phyloP scores from a whole-genome alignment of 1,140 invertebrate species.

The Zaprionus ornatus region DNA sequence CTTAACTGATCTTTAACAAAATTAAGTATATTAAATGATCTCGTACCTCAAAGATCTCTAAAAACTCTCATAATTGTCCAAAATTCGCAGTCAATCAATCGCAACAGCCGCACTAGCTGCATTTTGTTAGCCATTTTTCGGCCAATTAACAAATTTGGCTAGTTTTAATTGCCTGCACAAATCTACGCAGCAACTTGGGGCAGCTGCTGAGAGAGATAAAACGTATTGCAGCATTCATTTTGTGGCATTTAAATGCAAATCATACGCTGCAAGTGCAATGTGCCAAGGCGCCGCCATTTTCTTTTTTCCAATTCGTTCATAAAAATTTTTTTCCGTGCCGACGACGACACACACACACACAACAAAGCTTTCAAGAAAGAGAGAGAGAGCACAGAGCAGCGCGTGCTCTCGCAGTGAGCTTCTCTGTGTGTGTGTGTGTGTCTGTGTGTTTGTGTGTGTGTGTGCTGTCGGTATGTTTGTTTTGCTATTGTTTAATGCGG shows the following conservation, averaged over 20 bases:
- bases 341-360: constrained; percentile 28
- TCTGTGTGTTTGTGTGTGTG: constrained; percentile 15
- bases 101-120: neutral
- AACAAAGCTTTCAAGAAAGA: constrained; percentile 41
- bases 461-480: constrained; percentile 41
- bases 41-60: neutral
- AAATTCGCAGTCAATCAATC: neutral
- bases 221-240: constrained; percentile 18
- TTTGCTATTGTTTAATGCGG: constrained; percentile 66
- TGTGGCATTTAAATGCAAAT: constrained; percentile 38
- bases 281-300: constrained; percentile 63
- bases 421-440: constrained; percentile 2
- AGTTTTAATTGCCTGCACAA: neutral
- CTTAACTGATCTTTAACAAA: neutral
- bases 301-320: constrained; percentile 60
- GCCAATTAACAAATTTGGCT: neutral
- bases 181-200: neutral
- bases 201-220: constrained; percentile 2
- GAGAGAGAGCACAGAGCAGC: neutral
- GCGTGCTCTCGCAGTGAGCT: constrained; percentile 17
- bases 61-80: neutral
- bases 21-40: neutral
- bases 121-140: neutral
- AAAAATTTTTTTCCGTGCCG: constrained; percentile 73
- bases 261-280: constrained; percentile 35